These are phyloP conservation scores for Hestina assimilis DNA, from an alignment of 1,140 invertebrate genomes.

Conservation along the genomic window DNA sequence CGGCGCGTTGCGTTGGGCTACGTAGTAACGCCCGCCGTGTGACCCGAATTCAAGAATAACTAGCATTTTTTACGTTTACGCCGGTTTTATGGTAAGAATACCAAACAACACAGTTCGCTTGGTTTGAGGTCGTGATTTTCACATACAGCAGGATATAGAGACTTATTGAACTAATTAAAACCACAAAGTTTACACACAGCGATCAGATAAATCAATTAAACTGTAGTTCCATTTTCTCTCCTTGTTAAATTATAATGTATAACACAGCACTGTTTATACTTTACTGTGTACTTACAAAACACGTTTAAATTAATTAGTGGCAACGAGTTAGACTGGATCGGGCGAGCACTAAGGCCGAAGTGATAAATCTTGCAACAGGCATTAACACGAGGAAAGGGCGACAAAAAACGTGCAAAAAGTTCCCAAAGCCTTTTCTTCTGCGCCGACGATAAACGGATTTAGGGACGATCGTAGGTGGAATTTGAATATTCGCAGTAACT, in stretches of 20 bases:
- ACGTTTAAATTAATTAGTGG: conserved; percentile 48
- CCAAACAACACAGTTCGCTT: not conserved
- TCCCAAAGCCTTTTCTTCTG: conserved; percentile 31
- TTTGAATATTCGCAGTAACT: conserved; percentile 22
- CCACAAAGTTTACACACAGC: too few species aligned
- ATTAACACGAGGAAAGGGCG: conserved; percentile 33
- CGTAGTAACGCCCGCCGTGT: conserved; percentile 15
- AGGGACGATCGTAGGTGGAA: conserved; percentile 25
- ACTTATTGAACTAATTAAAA: too few species aligned
- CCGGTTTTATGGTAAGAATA: conserved; percentile 3
- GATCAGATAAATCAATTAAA: not conserved
- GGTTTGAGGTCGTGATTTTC: not conserved
- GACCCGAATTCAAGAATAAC: conserved; percentile 32
- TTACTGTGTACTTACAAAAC: conserved; percentile 30
- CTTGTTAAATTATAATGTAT: conserved; percentile 2
- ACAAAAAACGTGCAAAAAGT: conserved; percentile 33
- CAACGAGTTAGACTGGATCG: conserved; percentile 43
- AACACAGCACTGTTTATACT: conserved; percentile 18
- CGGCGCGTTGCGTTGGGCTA: conserved; percentile 10
- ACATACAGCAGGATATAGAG: too few species aligned
- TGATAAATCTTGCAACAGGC: conserved; percentile 39
- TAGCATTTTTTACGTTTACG: conserved; percentile 17
- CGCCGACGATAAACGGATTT: conserved; percentile 31
- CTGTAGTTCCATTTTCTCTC: not conserved
- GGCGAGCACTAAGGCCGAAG: conserved; percentile 27